These are phyloP conservation scores for Lomographa bimaculata DNA, from an alignment of 2,888 invertebrate genomes.

Conservation along the genomic window DNA sequence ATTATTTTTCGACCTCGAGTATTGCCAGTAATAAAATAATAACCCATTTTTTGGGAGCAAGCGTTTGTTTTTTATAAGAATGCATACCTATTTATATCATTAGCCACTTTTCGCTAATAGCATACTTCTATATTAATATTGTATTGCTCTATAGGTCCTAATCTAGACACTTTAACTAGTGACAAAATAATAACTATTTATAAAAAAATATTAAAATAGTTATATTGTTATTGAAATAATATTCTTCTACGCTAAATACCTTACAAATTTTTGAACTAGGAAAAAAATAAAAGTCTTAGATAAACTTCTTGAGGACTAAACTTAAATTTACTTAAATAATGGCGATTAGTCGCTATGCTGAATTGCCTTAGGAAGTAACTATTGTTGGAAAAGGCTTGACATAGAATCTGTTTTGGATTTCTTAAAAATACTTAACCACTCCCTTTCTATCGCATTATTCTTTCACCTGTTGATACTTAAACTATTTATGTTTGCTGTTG, in stretches of 20 bases:
- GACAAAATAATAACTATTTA: conserved; percentile 63
- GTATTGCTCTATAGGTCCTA: conserved; percentile 67
- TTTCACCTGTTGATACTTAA: too few species aligned
- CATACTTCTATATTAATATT: conserved; percentile 62
- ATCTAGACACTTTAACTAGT: conserved; percentile 65
- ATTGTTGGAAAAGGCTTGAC: conserved; percentile 56
- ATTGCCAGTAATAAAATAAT: conserved; percentile 45
- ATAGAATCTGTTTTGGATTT: conserved; percentile 1
- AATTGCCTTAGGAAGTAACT: conserved; percentile 60
- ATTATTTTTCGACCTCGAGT: conserved; percentile 53
- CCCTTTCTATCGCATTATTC: too few species aligned
- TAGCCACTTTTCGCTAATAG: conserved; percentile 65
- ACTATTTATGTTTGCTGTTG: too few species aligned
- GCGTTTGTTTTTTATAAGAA: conserved; percentile 53
- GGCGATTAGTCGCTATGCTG: conserved; percentile 61
- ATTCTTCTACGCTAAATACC: conserved; percentile 81
- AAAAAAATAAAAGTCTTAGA: conserved; percentile 65
- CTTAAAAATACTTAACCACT: too few species aligned
- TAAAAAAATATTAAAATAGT: conserved; percentile 55
- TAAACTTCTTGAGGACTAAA: conserved; percentile 51
- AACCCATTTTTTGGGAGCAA: conserved; percentile 42
- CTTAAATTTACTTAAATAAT: conserved; percentile 24
- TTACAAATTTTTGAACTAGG: conserved; percentile 70
- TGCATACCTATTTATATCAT: conserved; percentile 49
- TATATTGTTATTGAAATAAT: conserved; percentile 74